Conservation (phyloP, 2,888 invertebrate genomes). For the Dioctria rufipes region DNA sequence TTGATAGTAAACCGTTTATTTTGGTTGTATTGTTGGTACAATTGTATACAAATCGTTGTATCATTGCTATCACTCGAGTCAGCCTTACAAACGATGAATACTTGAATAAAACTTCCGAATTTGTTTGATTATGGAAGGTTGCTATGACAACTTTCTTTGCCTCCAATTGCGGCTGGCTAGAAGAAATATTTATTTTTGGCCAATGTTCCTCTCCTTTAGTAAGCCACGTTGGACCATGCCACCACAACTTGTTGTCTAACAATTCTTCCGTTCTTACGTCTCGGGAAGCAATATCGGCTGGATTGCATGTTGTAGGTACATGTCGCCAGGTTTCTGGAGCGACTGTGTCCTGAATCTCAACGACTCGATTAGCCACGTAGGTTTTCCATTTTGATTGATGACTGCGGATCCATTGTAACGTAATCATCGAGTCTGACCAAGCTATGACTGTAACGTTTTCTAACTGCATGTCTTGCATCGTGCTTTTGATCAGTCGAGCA, state of each 20-base stretch:
- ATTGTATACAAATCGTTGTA: not conserved
- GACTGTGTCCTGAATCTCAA: not conserved
- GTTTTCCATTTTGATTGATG: not conserved
- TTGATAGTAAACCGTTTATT: not conserved
- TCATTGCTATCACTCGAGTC: not conserved
- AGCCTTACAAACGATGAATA: not conserved
- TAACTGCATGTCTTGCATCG: not conserved
- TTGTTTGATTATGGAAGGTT: no score
- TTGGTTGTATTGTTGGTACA: not conserved
- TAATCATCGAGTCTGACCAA: not conserved
- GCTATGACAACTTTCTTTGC: not conserved
- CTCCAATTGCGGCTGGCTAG: not conserved
- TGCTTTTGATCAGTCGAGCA: not conserved
- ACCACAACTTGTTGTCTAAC: not conserved
- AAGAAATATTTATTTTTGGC: not conserved
- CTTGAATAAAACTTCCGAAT: not conserved
- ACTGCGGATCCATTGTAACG: not conserved
- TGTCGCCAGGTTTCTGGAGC: not conserved
- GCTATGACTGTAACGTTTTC: not conserved
- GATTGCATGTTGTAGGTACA: not conserved
- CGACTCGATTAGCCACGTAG: not conserved
- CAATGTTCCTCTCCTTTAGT: no score
- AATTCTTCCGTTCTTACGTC: not conserved
- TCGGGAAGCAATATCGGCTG: slow-evolving; percentile 1
- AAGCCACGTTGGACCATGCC: no score